Base-by-base conservation (phyloP, 2,888 invertebrate species). In the Coecobrya sp. region DNA sequence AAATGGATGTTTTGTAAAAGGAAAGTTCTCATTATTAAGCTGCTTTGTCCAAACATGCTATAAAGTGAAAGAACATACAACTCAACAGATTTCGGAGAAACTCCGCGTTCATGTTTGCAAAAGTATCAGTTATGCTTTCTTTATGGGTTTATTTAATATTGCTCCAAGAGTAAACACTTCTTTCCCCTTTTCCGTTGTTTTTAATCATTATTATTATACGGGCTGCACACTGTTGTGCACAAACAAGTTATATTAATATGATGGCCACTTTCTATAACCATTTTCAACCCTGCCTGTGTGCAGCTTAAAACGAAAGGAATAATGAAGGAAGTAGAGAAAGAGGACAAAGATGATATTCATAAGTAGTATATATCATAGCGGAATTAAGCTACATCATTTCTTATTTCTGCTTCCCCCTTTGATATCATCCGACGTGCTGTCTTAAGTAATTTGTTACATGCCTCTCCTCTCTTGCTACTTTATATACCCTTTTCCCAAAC, bases 331-430 rank as follows among this genome's bases (percentile, higher is more conserved):
- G 36, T 19, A 79, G 30, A 65, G 25, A 65, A 52, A 55, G n/a
- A 49, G 52, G 42, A 79, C 49, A 52, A 76, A 79, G 52, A 79
- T 27, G 55, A 25, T 52, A 52, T n/a, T 79, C 25, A 16, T 79
- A 79, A 79, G 79, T 55, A 52, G 79, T 25, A 79, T 79, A 79
- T 79, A 52, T 79, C 79, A 79, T 79, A 79, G 79, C 55, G 79
- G 79, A 79, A 79, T 79, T 79, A 79, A 79, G 79, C 79, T 79
- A 79, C 79, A 79, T 79, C 79, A 52, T 79, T 52, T 79, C 79
- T 79, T 79, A 79, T 79, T 49, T 79, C 52, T 79, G 55, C 55
- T 79, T 55, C 52, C 27, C n/a, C 16, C n/a, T 45, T 79, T 79
- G 79, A 52, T 79, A 79, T 4, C 52, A 52, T 79, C 79, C 79